Conservation (phyloP, 1,140 invertebrate species). For the Caenorhabditis brenneri region DNA sequence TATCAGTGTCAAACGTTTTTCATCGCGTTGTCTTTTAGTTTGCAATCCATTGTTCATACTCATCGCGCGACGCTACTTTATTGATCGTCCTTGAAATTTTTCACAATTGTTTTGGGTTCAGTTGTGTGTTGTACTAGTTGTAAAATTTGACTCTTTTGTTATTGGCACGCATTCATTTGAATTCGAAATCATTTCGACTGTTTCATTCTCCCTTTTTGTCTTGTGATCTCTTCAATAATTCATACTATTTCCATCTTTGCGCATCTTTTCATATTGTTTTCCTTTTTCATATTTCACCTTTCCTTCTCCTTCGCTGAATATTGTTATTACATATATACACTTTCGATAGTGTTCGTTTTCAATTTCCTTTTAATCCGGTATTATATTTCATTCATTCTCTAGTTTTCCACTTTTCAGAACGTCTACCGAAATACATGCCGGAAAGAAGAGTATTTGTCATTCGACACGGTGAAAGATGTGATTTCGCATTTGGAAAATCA, state of each 20-base stretch:
- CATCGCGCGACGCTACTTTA: background rate
- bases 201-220: background rate
- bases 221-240: background rate
- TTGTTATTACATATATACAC: background rate
- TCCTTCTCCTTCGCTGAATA: background rate
- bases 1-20: constrained; percentile 6
- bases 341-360: background rate
- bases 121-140: background rate
- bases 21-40: background rate
- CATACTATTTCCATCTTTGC: background rate
- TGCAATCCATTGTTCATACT: background rate
- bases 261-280: background rate
- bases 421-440: background rate
- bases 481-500: background rate
- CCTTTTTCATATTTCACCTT: background rate
- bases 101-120: background rate
- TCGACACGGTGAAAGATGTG: background rate
- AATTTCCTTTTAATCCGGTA: background rate
- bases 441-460: constrained; percentile 8
- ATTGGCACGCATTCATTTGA: constrained; percentile 3
- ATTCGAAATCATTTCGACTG: background rate
- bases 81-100: constrained; percentile 24
- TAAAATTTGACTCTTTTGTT: background rate
- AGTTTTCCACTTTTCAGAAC: no score
- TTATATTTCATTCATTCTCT: no score